phyloP scores from a whole-genome alignment of 2,113 vertebrate genomes.

The Pterocles orientalis region DNA sequence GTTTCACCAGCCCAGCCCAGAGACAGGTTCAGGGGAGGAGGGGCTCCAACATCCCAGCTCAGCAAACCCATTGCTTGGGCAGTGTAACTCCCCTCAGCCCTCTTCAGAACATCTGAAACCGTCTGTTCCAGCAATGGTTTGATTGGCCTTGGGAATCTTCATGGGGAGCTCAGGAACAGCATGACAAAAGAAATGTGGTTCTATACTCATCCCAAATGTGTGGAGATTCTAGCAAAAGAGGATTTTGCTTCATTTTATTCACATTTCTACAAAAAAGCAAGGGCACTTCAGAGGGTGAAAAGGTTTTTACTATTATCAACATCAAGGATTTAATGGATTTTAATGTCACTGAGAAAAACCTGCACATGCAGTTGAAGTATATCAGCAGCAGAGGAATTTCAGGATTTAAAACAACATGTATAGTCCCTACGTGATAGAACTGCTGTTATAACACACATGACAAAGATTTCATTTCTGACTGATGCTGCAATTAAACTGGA shows the following conservation, averaged over 20 bases:
- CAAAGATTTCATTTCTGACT: not conserved
- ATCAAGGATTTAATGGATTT: not conserved
- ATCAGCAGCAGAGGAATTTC: not conserved
- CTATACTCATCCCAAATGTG: not conserved
- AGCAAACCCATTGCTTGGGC: not conserved
- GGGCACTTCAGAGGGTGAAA: not conserved
- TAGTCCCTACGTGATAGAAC: not conserved
- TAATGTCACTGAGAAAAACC: not conserved
- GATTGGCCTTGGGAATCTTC: not conserved
- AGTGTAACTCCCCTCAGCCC: fast-evolving
- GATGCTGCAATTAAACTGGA: not conserved
- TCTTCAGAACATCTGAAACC: not conserved
- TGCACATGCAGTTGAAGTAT: not conserved
- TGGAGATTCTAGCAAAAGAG: not conserved
- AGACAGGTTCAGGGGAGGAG: fast-evolving
- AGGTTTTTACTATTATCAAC: not conserved
- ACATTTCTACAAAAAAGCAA: not conserved
- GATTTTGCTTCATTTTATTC: not conserved
- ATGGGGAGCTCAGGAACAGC: not conserved
- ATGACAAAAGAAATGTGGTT: not conserved
- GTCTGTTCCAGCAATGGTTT: not conserved
- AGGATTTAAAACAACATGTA: not conserved
- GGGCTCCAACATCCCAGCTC: not conserved
- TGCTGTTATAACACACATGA: not conserved
- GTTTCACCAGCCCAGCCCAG: not conserved